Evolutionary conservation across 2,113 vertebrate species (phyloP).

Genomic region (Calypte anna): DNA sequence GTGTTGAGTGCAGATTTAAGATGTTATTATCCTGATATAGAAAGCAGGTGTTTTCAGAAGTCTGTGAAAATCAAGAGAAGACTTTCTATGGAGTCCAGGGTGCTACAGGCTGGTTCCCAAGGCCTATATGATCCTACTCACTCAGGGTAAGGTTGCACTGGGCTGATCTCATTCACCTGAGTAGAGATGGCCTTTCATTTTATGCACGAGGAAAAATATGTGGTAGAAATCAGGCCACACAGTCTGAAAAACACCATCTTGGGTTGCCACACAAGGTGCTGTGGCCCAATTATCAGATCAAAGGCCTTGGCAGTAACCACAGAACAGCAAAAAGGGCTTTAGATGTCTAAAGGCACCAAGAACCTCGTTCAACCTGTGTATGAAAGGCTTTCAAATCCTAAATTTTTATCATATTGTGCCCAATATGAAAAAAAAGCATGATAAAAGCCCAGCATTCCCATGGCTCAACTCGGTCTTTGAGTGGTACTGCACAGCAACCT

Average conservation of each 20-base stretch:
- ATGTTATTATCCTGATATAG: not conserved
- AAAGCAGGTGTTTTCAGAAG: not conserved
- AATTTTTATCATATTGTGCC: not conserved
- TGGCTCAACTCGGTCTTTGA: not conserved
- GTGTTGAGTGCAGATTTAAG: not conserved
- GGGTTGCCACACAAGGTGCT: not conserved
- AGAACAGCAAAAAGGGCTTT: not conserved
- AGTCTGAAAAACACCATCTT: not conserved
- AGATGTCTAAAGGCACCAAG: not conserved
- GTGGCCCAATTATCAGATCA: not conserved
- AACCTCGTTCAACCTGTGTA: not conserved
- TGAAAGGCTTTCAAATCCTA: not conserved
- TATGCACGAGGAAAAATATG: not conserved
- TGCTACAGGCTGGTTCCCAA: not conserved
- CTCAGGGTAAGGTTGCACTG: not conserved
- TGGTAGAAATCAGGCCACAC: not conserved
- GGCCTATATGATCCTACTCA: not conserved
- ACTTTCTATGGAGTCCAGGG: not conserved
- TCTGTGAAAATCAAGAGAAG: not conserved
- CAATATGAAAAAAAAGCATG: no score
- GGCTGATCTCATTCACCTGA: not conserved
- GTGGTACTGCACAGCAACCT: not conserved
- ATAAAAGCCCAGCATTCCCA: not conserved
- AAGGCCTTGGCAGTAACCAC: slow-evolving; percentile 4
- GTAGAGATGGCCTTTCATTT: slow-evolving; percentile 1